Percentiles rank a stretch among this genome's conserved stretches.
Evolutionary conservation across 1,140 invertebrate species (phyloP).

Genomic region (Chrysopa pallens): DNA sequence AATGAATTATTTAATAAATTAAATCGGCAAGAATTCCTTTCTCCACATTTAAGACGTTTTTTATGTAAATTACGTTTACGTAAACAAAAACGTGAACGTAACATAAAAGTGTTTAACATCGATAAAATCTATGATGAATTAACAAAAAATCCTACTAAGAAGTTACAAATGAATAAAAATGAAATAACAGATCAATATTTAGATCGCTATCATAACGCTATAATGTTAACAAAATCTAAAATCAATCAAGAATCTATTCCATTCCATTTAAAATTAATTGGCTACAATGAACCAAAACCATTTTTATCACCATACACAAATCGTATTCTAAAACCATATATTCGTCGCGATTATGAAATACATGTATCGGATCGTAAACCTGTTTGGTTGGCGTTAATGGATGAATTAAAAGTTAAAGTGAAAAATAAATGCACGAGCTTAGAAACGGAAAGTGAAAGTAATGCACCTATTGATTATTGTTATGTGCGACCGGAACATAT

Average conservation of each 20-base stretch:
- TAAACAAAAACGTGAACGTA: conserved; percentile 36
- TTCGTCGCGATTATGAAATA: conserved; percentile 40
- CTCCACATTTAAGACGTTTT: conserved; percentile 24
- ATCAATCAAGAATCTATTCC: conserved; percentile 16
- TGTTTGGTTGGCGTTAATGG: conserved; percentile 48
- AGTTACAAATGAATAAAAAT: conserved; percentile 18
- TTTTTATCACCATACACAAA: conserved; percentile 41
- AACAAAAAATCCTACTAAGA: conserved; percentile 6
- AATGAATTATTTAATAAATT: conserved; percentile 26
- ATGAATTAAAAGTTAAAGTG: conserved; percentile 43
- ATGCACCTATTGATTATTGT: conserved; percentile 56
- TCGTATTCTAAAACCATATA: conserved; percentile 59
- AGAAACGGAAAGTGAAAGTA: neutral
- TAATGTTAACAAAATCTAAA: conserved; percentile 22
- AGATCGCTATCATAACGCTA: conserved; percentile 8
- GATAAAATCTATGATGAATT: conserved; percentile 22
- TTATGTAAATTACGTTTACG: conserved; percentile 39
- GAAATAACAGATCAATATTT: neutral
- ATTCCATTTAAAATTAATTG: conserved; percentile 26
- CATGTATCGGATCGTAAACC: conserved; percentile 24
- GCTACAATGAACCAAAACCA: conserved; percentile 26
- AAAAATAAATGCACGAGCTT: conserved; percentile 30
- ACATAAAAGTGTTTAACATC: conserved; percentile 34
- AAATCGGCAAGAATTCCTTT: conserved; percentile 19
- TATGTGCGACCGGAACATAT: conserved; percentile 78